These are phyloP conservation scores for Merops nubicus DNA, from an alignment of 2,113 vertebrate species.

Conservation along the genomic window DNA sequence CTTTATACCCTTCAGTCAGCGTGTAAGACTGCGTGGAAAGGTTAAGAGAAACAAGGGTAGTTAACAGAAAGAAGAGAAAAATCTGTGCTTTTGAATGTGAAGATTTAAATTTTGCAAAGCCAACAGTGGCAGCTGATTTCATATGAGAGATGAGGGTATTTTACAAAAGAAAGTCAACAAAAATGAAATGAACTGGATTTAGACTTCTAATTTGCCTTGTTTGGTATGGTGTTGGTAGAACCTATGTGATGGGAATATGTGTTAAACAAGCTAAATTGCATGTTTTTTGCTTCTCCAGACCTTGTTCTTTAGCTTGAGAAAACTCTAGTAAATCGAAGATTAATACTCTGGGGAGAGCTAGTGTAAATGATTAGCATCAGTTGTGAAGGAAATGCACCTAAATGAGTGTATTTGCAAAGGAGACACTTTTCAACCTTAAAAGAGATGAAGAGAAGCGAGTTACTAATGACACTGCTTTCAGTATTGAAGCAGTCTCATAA, in stretches of 20 bases:
- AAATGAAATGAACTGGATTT: neutral
- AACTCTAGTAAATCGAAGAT: neutral
- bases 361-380: conserved; percentile 51
- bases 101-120: neutral
- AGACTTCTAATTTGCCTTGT: neutral
- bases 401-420: conserved; percentile 41
- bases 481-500: neutral
- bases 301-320: neutral
- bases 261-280: neutral
- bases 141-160: neutral
- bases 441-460: conserved; percentile 26
- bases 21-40: neutral
- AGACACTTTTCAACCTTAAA: conserved; percentile 56
- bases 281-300: neutral
- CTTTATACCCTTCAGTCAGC: neutral
- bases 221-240: neutral
- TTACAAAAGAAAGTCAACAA: neutral
- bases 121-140: neutral
- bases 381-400: conserved; percentile 48
- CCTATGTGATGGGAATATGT: neutral
- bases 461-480: neutral
- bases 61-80: neutral
- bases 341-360: neutral
- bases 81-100: neutral
- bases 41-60: neutral